Evolutionary conservation across 1,140 invertebrate genomes (phyloP).

Genomic region (Bursaphelenchus mucronatus): DNA sequence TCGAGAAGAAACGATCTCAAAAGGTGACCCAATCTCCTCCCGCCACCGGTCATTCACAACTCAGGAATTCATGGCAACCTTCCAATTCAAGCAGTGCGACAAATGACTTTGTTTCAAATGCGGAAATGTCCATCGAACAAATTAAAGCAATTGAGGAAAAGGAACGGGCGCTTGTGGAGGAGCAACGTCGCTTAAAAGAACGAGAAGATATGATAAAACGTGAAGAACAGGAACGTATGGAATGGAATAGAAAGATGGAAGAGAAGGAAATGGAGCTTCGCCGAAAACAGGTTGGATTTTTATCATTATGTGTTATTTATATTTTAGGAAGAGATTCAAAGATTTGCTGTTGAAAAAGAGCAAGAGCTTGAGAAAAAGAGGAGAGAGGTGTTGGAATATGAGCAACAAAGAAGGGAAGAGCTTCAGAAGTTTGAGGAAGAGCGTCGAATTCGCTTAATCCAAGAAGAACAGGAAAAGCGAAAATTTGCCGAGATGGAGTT

Average conservation of each 20-base stretch:
- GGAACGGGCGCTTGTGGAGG: conserved; percentile 29
- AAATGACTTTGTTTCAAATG: neutral
- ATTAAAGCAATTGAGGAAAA: conserved; percentile 28
- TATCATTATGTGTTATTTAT: conserved; percentile 3
- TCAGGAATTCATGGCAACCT: too few relatives aligned
- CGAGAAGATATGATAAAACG: conserved; percentile 37
- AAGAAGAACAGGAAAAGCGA: neutral
- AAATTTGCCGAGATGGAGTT: neutral
- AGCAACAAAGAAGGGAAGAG: conserved; percentile 33
- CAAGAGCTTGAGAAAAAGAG: conserved; percentile 34
- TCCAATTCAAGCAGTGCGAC: too few relatives aligned
- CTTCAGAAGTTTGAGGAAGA: conserved; percentile 29
- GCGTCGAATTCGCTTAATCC: conserved; percentile 11
- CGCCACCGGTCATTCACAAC: neutral
- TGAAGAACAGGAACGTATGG: conserved; percentile 33
- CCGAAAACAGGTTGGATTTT: conserved; percentile 10
- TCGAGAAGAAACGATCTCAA: conserved; percentile 4
- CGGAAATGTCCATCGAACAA: conserved; percentile 17
- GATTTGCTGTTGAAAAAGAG: conserved; percentile 34
- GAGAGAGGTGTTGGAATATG: conserved; percentile 36
- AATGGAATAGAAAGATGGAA: conserved; percentile 31
- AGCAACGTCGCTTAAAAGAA: conserved; percentile 37
- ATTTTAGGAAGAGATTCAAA: conserved; percentile 31
- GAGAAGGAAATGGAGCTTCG: conserved; percentile 42
- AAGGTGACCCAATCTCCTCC: neutral